phyloP scores from a whole-genome alignment of 92 coral and sea anemone species.

The Desmophyllum pertusum region DNA sequence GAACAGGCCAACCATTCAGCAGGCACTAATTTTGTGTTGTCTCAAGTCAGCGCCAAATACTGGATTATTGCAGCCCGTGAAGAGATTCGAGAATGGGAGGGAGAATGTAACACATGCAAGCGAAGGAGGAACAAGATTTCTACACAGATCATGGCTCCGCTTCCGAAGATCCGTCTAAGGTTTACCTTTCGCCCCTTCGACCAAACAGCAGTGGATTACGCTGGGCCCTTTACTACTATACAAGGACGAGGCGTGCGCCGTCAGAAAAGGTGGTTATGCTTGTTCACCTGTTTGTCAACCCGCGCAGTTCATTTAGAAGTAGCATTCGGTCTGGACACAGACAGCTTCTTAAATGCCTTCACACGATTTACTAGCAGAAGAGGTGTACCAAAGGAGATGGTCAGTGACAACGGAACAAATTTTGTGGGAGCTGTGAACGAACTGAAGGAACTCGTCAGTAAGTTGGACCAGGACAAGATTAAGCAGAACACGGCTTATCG shows the following conservation, averaged over 20 bases:
- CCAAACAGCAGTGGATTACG: too few relatives aligned
- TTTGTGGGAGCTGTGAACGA: too few relatives aligned
- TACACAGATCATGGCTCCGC: constrained; percentile 64
- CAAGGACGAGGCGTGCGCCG: constrained; percentile 62
- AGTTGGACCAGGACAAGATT: too few relatives aligned
- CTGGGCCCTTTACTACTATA: constrained; percentile 57
- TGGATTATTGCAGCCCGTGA: constrained; percentile 66
- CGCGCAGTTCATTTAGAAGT: constrained; percentile 72
- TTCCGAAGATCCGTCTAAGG: constrained; percentile 49
- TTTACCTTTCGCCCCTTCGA: constrained; percentile 64
- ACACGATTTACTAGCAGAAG: constrained; percentile 56
- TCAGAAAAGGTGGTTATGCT: constrained; percentile 70
- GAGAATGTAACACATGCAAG: too few relatives aligned
- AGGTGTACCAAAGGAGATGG: constrained; percentile 58
- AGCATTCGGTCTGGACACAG: constrained; percentile 72
- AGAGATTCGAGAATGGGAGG: constrained; percentile 63
- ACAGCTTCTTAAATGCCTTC: constrained; percentile 62
- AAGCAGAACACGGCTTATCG: constrained; percentile 49
- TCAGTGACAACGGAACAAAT: constrained; percentile 57
- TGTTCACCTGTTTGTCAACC: constrained; percentile 68
- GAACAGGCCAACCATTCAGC: constrained; percentile 62
- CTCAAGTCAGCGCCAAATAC: constrained; percentile 44
- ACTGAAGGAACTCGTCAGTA: too few relatives aligned
- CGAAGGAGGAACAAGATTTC: constrained; percentile 54
- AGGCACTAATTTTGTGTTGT: constrained; percentile 62